phyloP scores from a whole-genome alignment of 2,113 vertebrate genomes.

The Monopterus albus region DNA sequence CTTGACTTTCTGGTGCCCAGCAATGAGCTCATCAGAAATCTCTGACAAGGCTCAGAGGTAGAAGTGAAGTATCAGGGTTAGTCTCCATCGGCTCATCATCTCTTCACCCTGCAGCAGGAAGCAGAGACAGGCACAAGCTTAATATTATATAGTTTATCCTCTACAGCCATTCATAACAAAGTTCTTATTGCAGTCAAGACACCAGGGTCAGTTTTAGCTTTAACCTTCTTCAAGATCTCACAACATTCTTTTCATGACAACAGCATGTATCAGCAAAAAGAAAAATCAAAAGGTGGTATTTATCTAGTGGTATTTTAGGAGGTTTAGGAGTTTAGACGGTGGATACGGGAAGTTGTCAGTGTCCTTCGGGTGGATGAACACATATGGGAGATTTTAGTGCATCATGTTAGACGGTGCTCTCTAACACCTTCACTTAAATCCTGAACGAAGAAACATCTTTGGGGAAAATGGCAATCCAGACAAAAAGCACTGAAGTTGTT shows the following conservation, averaged over 20 bases:
- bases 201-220: not conserved
- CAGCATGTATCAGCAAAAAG: not conserved
- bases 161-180: not conserved
- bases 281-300: too few species aligned
- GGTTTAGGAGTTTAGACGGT: too few species aligned
- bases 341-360: too few species aligned
- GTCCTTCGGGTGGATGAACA: too few species aligned
- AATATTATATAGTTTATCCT: not conserved
- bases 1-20: not conserved
- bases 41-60: constrained; percentile 6
- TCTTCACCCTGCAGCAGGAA: constrained; percentile 50
- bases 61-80: not conserved
- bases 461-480: too few species aligned
- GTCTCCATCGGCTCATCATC: constrained; percentile 11
- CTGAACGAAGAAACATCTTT: too few species aligned
- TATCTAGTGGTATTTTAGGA: too few species aligned
- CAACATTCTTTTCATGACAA: not conserved
- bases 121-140: constrained; percentile 16
- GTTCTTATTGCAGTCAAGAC: not conserved
- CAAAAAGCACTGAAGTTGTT: not conserved
- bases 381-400: too few species aligned
- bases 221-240: not conserved
- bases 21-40: not conserved
- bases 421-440: too few species aligned
- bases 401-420: too few species aligned